A percentile compares a stretch with the other conserved stretches of the same genome.
These are phyloP conservation scores for Subacronicta megacephala DNA, from an alignment of 2,888 invertebrate species.

Conservation along the genomic window DNA sequence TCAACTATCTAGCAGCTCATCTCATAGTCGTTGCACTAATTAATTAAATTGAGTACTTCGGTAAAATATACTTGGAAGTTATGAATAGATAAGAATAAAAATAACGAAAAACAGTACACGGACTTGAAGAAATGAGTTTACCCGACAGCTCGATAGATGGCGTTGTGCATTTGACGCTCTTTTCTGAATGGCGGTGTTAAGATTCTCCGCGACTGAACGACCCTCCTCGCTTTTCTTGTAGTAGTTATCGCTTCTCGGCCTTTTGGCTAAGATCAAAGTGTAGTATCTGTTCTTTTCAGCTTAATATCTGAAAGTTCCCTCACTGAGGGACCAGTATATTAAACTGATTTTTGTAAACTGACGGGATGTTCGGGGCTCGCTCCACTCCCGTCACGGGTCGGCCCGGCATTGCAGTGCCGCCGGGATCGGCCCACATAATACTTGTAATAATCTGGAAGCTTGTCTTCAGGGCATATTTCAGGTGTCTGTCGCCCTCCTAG, in stretches of 20 bases:
- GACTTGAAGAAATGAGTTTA: not conserved
- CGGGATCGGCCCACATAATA: slow-evolving; percentile 25
- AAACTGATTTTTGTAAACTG: slow-evolving; percentile 38
- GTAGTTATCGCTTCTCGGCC: slow-evolving; percentile 46
- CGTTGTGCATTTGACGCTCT: slow-evolving; percentile 22
- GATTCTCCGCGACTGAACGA: slow-evolving; percentile 31
- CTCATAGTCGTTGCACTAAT: too few species aligned
- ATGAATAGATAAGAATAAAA: too few species aligned
- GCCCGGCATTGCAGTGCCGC: slow-evolving; percentile 44
- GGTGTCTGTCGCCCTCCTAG: too few species aligned
- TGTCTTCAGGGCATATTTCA: too few species aligned
- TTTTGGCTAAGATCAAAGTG: slow-evolving; percentile 52
- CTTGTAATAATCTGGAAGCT: too few species aligned
- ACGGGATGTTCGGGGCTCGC: slow-evolving; percentile 38
- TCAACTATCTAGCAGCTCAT: too few species aligned
- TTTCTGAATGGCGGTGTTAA: slow-evolving; percentile 40
- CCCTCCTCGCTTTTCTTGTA: too few species aligned
- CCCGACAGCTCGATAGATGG: slow-evolving; percentile 32
- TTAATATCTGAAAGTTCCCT: slow-evolving; percentile 48
- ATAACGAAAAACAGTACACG: not conserved
- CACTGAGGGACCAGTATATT: slow-evolving; percentile 44
- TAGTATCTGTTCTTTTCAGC: slow-evolving; percentile 51
- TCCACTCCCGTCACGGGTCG: slow-evolving; percentile 42
- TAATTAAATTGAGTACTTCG: too few species aligned
- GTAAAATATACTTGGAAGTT: too few species aligned